phyloP scores from a whole-genome alignment of 2,113 vertebrate genomes.

The Aramus guarauna region DNA sequence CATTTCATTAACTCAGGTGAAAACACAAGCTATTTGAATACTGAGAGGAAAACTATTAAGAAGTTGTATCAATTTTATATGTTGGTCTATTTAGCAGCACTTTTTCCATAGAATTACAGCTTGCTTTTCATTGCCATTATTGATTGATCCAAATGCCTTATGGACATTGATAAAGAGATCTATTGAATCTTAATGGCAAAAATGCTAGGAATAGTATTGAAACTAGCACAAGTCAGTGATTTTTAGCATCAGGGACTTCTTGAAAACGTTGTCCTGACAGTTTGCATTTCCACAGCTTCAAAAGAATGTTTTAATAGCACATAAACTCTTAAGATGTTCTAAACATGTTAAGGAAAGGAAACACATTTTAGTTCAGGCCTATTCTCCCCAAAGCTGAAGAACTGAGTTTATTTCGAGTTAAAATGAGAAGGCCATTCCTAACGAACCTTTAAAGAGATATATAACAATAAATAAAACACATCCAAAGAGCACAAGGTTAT shows the following conservation, averaged over 20 bases:
- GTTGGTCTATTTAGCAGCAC: background rate
- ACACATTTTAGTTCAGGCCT: background rate
- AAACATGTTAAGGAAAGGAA: background rate
- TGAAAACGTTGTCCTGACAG: background rate
- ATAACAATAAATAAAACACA: background rate
- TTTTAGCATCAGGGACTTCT: background rate
- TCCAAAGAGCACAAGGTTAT: background rate
- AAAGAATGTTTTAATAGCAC: background rate
- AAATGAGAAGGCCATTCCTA: background rate
- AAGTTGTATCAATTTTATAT: background rate
- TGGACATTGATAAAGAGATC: slow-evolving; percentile 46
- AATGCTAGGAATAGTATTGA: background rate
- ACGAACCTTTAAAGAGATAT: background rate
- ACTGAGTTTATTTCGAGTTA: background rate
- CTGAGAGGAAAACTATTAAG: background rate
- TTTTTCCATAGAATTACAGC: background rate
- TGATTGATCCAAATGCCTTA: slow-evolving; percentile 50
- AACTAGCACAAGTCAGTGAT: background rate
- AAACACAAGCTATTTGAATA: background rate
- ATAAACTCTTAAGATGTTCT: background rate
- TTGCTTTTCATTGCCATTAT: slow-evolving; percentile 36
- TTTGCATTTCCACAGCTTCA: background rate
- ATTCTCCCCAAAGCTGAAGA: background rate
- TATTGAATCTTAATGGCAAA: slow-evolving; percentile 1
- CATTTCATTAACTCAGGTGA: background rate